A percentile compares a stretch with the other conserved stretches of the same genome.
phyloP scores from a whole-genome alignment of 2,797 vertebrate species.

The Hirundo rustica region DNA sequence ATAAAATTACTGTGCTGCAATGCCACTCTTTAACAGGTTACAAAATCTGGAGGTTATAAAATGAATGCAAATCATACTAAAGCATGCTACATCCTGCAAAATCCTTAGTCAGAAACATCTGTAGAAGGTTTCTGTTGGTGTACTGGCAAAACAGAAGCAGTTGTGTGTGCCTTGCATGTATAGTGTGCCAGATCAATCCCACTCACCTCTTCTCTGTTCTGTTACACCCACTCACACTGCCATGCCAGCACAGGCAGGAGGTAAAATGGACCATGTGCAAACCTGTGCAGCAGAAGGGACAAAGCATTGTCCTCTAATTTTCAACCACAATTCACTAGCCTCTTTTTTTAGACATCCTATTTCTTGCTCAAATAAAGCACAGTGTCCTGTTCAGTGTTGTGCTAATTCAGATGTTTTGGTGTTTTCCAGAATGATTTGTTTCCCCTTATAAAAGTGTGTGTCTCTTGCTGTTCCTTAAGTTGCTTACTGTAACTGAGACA shows the following conservation, averaged over 20 bases:
- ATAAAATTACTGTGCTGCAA: neutral
- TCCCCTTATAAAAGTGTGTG: neutral
- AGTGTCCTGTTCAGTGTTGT: neutral
- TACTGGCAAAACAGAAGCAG: constrained; percentile 3
- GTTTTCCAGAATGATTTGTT: neutral
- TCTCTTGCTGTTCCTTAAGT: neutral
- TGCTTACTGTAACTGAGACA: neutral
- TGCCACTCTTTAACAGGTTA: neutral
- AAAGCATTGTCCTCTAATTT: neutral
- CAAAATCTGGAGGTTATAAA: neutral
- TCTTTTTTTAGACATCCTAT: neutral
- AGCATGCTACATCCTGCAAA: neutral
- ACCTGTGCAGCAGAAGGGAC: neutral
- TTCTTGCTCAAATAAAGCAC: neutral
- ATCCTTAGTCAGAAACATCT: neutral
- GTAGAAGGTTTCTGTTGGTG: neutral
- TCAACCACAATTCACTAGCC: neutral
- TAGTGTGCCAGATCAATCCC: constrained; percentile 32
- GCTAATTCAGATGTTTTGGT: neutral
- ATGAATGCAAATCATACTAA: neutral
- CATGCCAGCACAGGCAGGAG: neutral
- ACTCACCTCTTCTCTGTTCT: neutral
- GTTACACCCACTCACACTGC: neutral
- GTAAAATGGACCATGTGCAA: neutral
- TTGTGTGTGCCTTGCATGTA: constrained; percentile 23